phyloP scores from a whole-genome alignment of 2,113 vertebrate species.

The Recurvirostra avosetta region DNA sequence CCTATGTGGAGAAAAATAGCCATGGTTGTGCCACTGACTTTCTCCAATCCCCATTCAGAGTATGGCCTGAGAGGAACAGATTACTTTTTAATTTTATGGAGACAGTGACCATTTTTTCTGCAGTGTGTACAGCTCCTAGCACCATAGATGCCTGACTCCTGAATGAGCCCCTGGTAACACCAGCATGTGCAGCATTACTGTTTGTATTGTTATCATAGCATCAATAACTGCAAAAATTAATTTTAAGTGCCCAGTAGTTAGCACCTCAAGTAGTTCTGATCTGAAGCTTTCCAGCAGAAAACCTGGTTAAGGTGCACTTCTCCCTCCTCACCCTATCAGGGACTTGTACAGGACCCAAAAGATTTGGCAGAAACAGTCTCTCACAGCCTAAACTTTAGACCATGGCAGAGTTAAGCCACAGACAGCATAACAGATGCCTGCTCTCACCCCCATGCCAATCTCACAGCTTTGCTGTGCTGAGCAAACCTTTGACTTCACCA shows the following conservation, averaged over 20 bases:
- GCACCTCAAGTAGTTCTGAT: background rate
- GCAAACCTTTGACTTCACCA: background rate
- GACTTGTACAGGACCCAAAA: background rate
- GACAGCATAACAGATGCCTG: fast-evolving
- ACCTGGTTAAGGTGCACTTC: background rate
- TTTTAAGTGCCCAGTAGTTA: background rate
- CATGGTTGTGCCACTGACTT: background rate
- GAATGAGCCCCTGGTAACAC: background rate
- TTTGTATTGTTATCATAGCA: background rate
- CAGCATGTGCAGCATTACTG: background rate
- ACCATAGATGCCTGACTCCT: background rate
- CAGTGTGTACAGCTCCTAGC: background rate
- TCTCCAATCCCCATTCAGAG: background rate
- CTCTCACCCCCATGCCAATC: too few species aligned
- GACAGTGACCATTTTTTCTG: background rate
- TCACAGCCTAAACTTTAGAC: background rate
- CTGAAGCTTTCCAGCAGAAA: background rate
- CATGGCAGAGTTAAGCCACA: background rate
- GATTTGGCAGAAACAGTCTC: background rate
- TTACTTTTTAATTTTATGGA: background rate
- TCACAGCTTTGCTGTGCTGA: background rate
- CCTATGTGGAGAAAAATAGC: background rate
- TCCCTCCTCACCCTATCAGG: background rate
- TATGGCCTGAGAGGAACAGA: background rate
- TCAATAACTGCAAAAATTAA: background rate